phyloP scores from a whole-genome alignment of 1,140 invertebrate species.

The Meloidogyne exigua region DNA sequence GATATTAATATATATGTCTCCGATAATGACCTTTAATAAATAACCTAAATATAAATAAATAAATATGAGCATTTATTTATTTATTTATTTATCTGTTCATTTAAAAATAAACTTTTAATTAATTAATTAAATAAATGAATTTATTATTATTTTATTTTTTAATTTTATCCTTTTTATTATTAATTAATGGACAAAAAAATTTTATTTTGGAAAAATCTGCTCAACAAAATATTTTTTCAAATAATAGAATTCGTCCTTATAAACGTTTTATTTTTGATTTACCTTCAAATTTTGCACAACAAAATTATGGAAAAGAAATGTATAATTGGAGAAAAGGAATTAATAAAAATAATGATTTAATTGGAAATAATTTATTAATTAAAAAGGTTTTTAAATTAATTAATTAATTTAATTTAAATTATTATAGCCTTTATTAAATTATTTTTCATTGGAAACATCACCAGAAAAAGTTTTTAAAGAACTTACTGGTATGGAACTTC shows the following conservation, averaged over 20 bases:
- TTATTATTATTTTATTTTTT: neutral
- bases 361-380: neutral
- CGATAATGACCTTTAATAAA: too few relatives aligned
- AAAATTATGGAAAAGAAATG: slow-evolving; percentile 1
- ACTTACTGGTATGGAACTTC: slow-evolving; percentile 25
- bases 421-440: slow-evolving; percentile 16
- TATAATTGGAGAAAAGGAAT: neutral
- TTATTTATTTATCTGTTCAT: neutral
- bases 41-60: too few relatives aligned
- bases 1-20: too few relatives aligned
- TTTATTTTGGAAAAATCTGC: neutral
- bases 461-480: slow-evolving; percentile 29
- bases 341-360: slow-evolving; percentile 1
- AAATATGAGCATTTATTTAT: too few relatives aligned
- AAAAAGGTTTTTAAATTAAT: neutral
- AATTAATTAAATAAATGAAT: neutral
- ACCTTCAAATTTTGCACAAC: neutral
- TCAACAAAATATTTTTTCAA: neutral
- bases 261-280: neutral
- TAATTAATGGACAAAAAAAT: neutral
- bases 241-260: neutral
- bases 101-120: neutral
- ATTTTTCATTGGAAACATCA: slow-evolving; percentile 30
- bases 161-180: neutral
- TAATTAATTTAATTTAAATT: neutral